These are phyloP conservation scores for Falco naumanni DNA, from an alignment of 2,797 vertebrate species.

Conservation along the genomic window DNA sequence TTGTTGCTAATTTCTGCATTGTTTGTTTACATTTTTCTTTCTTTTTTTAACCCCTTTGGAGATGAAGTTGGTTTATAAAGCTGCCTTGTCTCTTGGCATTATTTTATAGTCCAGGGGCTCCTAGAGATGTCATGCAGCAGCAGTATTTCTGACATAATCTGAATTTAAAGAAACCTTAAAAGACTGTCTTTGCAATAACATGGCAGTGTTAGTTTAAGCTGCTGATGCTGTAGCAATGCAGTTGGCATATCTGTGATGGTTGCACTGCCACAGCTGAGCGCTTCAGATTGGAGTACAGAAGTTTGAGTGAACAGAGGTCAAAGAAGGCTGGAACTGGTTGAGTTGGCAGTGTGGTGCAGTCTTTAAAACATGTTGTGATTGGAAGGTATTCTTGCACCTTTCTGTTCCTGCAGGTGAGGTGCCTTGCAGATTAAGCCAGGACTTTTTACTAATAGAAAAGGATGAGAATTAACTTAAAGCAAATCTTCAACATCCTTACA, in stretches of 20 bases:
- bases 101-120: not conserved
- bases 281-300: not conserved
- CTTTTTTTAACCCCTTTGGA: too few species aligned
- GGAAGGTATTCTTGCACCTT: not conserved
- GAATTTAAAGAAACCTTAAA: not conserved
- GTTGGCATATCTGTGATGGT: not conserved
- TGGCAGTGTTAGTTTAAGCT: not conserved
- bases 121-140: not conserved
- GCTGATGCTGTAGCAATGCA: not conserved
- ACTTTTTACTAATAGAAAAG: not conserved
- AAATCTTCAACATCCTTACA: not conserved
- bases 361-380: not conserved
- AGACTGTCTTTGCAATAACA: not conserved
- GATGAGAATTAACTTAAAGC: not conserved
- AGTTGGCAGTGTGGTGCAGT: not conserved
- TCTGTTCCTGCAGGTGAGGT: not conserved
- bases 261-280: not conserved
- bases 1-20: not conserved
- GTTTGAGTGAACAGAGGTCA: not conserved
- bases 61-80: not conserved
- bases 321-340: not conserved
- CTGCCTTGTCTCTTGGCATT: not conserved
- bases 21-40: not conserved
- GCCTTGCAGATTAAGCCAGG: not conserved
- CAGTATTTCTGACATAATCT: not conserved